Base-by-base conservation (phyloP, 2,797 vertebrate genomes). In the Merluccius polli region DNA sequence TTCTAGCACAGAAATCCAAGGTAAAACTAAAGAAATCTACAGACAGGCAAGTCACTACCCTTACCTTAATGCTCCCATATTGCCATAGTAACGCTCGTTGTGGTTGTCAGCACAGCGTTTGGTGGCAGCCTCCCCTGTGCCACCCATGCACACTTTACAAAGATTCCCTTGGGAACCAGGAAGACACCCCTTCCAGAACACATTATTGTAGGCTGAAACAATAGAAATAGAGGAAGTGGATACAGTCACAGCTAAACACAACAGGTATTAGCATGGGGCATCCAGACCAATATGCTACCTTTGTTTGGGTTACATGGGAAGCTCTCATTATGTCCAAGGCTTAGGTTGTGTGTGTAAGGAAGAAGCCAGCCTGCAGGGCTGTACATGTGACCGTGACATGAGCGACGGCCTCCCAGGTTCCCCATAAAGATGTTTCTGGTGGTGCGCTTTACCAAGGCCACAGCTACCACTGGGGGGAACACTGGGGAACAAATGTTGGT, bases 121-220 rank as follows among this genome's bases (percentile, higher is more conserved):
- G 79, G 92, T 92, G 18, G 93, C 88, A 71, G 93, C 92, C 79
- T 93, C 91, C 35, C 93, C 94, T 0, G 90, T 90, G 71, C 93
- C 94, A 84, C 96, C 96, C 41, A 96, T 81, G 84, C 96, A 98
- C 80, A 97, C 96, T 88, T 96, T 98, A 86, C 96, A 98, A 48
- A 97, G 90, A 79, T 90, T 94, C 31, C 93, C 93, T 71, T 90
- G 85, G 80, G 94, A 92, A 74, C 96, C 96, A 3, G 96, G 96
- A 82, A 98, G 95, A 83, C 96, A 98, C 78, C 95, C 92, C 86
- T 98, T 98, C 96, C 96, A 96, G 87, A 98, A 98, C 74, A 95
- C 95, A 30, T 89, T 70, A 71, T 86, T 90, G 82, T 95, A 97
- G 73, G 89, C 96, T 98, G 11, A 70, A 33, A 41, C 38, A 71